phyloP scores from a whole-genome alignment of 2,113 vertebrate species.

The Fregata magnificens region DNA sequence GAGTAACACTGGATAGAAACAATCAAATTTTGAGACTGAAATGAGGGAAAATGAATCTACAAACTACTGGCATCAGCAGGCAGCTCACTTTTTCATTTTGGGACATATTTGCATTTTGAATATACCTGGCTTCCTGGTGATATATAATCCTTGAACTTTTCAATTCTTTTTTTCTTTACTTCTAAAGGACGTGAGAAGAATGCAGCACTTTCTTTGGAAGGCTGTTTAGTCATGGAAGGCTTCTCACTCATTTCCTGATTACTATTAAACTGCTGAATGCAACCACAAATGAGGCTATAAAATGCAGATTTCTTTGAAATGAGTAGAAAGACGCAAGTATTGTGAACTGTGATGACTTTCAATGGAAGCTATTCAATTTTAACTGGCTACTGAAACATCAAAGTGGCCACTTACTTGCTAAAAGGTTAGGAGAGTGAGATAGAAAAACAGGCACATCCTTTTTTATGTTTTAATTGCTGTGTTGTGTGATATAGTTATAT shows the following conservation, averaged over 20 bases:
- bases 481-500: background rate
- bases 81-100: conserved; percentile 24
- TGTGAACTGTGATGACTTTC: conserved; percentile 21
- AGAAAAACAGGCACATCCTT: background rate
- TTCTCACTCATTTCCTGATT: conserved; percentile 1
- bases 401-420: background rate
- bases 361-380: conserved; percentile 15
- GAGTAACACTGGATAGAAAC: conserved; percentile 1
- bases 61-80: background rate
- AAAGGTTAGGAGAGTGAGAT: background rate
- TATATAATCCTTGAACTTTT: conserved; percentile 20
- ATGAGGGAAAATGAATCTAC: conserved; percentile 26
- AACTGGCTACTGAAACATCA: background rate
- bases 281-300: conserved; percentile 13
- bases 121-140: conserved; percentile 26
- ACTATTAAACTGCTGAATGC: conserved; percentile 17
- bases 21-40: conserved; percentile 28
- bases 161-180: background rate
- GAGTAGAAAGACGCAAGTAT: background rate
- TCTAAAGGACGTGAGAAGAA: background rate
- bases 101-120: conserved; percentile 19
- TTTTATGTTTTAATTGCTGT: conserved; percentile 22
- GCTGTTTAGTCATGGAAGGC: background rate
- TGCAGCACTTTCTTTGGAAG: background rate
- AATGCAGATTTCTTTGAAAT: conserved; percentile 17